phyloP scores from a whole-genome alignment of 2,113 vertebrate genomes.

The Catharus minimus region DNA sequence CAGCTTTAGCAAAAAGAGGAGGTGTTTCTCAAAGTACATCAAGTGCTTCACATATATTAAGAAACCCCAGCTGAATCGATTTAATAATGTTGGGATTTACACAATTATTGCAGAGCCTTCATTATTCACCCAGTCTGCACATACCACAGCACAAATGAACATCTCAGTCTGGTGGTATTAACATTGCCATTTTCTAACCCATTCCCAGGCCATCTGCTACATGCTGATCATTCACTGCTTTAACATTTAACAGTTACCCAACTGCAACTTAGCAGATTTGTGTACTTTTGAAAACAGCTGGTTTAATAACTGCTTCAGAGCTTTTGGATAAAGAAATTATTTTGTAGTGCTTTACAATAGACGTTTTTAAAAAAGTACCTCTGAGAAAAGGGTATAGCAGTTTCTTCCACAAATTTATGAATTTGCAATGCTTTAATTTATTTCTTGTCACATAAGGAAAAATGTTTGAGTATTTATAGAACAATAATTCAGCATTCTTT shows the following conservation, averaged over 20 bases:
- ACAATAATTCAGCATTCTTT: slow-evolving; percentile 32
- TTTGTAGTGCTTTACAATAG: slow-evolving; percentile 73
- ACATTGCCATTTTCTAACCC: slow-evolving; percentile 82
- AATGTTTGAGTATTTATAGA: slow-evolving; percentile 44
- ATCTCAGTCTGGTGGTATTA: slow-evolving; percentile 84
- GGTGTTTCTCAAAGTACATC: slow-evolving; percentile 78
- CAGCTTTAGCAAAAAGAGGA: slow-evolving; percentile 79
- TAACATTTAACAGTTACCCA: slow-evolving; percentile 87
- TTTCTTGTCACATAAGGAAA: slow-evolving; percentile 61
- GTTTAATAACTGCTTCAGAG: slow-evolving; percentile 84
- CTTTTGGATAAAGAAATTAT: slow-evolving; percentile 81
- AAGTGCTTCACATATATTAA: slow-evolving; percentile 84
- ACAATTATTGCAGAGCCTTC: slow-evolving; percentile 86
- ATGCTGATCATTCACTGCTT: slow-evolving; percentile 76
- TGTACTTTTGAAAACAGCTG: slow-evolving; percentile 87
- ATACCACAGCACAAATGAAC: slow-evolving; percentile 82
- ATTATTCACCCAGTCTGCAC: slow-evolving; percentile 82
- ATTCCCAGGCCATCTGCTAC: slow-evolving; percentile 83
- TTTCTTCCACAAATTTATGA: slow-evolving; percentile 18
- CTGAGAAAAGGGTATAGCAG: slow-evolving; percentile 42
- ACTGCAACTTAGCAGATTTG: slow-evolving; percentile 86
- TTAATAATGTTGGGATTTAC: slow-evolving; percentile 90
- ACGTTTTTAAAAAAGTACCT: slow-evolving; percentile 1
- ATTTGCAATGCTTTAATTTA: slow-evolving; percentile 33
- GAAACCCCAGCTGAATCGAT: slow-evolving; percentile 82